Percentiles rank a stretch among this genome's conserved stretches.
Conservation (phyloP, 1,140 invertebrate genomes). For the Hirudo medicinalis region DNA sequence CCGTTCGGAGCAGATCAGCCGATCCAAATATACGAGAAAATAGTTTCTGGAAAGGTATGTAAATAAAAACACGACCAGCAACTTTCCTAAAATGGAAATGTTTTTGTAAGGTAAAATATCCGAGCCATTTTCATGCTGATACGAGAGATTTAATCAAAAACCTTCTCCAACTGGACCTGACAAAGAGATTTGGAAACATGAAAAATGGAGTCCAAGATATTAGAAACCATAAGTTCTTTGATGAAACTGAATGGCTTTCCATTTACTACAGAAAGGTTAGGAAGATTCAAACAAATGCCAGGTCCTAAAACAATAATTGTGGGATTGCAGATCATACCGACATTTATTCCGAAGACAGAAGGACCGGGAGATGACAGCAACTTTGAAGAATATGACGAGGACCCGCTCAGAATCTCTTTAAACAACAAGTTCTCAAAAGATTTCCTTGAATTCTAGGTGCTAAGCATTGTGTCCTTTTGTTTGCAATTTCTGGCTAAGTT, state of each 20-base stretch:
- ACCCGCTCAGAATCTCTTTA: constrained; percentile 40
- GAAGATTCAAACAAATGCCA: neutral
- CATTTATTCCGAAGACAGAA: constrained; percentile 46
- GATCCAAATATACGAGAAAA: constrained; percentile 69
- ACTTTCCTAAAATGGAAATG: constrained; percentile 32
- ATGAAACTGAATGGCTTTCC: constrained; percentile 95
- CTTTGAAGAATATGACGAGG: constrained; percentile 50
- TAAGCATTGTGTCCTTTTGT: neutral
- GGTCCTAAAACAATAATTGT: neutral
- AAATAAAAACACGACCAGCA: no score
- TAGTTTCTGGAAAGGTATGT: constrained; percentile 50
- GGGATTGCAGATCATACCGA: constrained; percentile 42
- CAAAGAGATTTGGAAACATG: constrained; percentile 93
- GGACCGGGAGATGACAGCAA: constrained; percentile 47
- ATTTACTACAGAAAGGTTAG: constrained; percentile 89
- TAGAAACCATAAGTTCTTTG: constrained; percentile 97
- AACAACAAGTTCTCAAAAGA: constrained; percentile 45
- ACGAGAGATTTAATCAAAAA: constrained; percentile 92
- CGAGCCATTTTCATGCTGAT: constrained; percentile 57
- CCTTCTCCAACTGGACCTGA: constrained; percentile 93
- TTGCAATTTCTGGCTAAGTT: neutral
- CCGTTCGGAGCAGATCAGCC: constrained; percentile 43
- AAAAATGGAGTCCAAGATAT: constrained; percentile 99
- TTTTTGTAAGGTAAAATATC: constrained; percentile 54
- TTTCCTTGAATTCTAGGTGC: constrained; percentile 47